A percentile compares a stretch with the other conserved stretches of the same genome.
Conservation (phyloP, 2,797 vertebrate species). For the Limosa lapponica region DNA sequence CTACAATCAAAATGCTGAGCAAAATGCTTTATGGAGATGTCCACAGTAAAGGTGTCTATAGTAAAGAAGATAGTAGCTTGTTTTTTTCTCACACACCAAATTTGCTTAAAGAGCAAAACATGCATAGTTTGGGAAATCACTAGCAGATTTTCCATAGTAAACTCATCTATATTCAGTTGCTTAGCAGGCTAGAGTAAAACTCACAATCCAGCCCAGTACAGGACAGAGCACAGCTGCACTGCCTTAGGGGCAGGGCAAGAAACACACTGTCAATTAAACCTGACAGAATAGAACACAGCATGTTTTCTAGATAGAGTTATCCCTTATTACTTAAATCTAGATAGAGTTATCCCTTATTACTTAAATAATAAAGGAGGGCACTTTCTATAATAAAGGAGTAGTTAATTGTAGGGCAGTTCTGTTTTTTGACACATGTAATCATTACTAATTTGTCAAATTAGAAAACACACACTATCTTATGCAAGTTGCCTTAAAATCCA, state of each 20-base stretch:
- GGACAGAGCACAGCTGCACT: background rate
- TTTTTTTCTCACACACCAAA: background rate
- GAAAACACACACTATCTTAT: background rate
- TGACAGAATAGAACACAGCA: background rate
- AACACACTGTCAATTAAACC: background rate
- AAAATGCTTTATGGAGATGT: background rate
- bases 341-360: background rate
- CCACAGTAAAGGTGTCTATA: background rate
- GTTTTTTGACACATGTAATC: background rate
- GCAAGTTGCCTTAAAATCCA: background rate
- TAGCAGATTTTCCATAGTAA: background rate
- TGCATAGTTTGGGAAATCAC: background rate
- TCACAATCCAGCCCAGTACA: background rate
- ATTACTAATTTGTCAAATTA: background rate
- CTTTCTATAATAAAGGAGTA: background rate
- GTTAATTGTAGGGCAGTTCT: background rate
- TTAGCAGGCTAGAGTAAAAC: background rate
- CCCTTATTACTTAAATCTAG: constrained; percentile 1
- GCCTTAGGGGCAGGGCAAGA: background rate
- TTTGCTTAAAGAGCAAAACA: background rate
- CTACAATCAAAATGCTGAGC: background rate
- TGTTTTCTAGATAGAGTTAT: background rate
- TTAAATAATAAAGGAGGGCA: background rate
- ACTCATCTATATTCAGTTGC: background rate
- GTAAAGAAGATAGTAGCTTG: background rate